A percentile compares a stretch with the other conserved stretches of the same genome.
Evolutionary conservation across 2,113 vertebrate species (phyloP).

Genomic region (Fukomys damarensis): DNA sequence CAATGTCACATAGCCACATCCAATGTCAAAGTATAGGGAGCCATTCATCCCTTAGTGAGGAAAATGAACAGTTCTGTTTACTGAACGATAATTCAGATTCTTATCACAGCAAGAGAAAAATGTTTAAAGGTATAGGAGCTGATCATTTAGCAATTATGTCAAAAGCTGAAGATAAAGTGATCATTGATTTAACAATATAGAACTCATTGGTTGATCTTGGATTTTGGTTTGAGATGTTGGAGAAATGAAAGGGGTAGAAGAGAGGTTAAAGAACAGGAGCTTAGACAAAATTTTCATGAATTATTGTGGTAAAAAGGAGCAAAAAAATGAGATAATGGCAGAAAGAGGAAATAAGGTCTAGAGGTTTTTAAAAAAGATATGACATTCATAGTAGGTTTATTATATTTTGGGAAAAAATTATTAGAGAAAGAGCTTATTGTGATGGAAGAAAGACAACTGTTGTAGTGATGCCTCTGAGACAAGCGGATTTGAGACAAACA

Average conservation of each 20-base stretch:
- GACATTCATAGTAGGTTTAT: not conserved
- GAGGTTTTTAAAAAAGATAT: not conserved
- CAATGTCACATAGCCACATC: not conserved
- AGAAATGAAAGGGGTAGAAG: not conserved
- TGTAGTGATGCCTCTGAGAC: not conserved
- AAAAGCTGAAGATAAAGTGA: not conserved
- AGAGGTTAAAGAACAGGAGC: not conserved
- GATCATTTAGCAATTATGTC: not conserved
- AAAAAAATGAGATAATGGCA: not conserved
- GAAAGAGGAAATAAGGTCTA: not conserved
- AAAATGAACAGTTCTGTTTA: not conserved
- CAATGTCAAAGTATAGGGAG: not conserved
- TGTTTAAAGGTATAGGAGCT: not conserved
- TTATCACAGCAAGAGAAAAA: slow-evolving; percentile 4
- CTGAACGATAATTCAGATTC: not conserved
- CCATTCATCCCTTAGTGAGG: not conserved
- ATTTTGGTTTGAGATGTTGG: not conserved
- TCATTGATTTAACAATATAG: not conserved
- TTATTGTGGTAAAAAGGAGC: not conserved
- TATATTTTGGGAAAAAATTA: not conserved
- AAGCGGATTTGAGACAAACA: not conserved
- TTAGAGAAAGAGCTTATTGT: not conserved
- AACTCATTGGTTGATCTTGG: not conserved
- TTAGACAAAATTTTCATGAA: not conserved
- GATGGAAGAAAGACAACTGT: not conserved